Percentiles rank a stretch among this genome's conserved stretches.
Conservation (phyloP, 2,113 vertebrate species). For the Tiliqua scincoides region DNA sequence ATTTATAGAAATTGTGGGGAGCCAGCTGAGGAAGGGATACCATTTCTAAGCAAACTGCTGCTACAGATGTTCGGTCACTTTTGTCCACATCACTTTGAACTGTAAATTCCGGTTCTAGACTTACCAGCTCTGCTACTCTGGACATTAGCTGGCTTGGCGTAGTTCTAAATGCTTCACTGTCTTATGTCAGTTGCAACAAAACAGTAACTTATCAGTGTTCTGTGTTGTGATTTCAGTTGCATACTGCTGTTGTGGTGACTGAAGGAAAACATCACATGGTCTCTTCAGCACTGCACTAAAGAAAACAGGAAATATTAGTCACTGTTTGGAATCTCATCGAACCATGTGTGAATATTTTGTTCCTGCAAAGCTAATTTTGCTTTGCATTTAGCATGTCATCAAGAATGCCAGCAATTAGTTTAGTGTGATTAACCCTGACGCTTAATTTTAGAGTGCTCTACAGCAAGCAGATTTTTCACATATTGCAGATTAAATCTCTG, state of each 20-base stretch:
- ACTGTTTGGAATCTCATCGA: not conserved
- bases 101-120: not conserved
- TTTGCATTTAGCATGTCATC: not conserved
- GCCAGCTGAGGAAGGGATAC: not conserved
- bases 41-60: not conserved
- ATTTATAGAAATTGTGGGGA: not conserved
- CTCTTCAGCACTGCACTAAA: not conserved
- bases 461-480: not conserved
- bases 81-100: not conserved
- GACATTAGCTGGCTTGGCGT: not conserved
- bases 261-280: not conserved
- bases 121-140: not conserved
- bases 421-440: not conserved
- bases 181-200: slow-evolving; percentile 2
- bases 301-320: not conserved
- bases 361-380: not conserved
- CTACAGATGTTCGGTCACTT: not conserved
- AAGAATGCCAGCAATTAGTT: not conserved
- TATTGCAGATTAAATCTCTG: not conserved
- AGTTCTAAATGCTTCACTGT: not conserved
- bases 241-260: not conserved
- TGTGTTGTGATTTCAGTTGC: not conserved
- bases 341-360: not conserved
- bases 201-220: not conserved
- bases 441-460: not conserved